Evolutionary conservation across 2,888 invertebrate species (phyloP), one percentile per base, ranked within the genome.

Genomic region (Syrphus vitripennis): DNA sequence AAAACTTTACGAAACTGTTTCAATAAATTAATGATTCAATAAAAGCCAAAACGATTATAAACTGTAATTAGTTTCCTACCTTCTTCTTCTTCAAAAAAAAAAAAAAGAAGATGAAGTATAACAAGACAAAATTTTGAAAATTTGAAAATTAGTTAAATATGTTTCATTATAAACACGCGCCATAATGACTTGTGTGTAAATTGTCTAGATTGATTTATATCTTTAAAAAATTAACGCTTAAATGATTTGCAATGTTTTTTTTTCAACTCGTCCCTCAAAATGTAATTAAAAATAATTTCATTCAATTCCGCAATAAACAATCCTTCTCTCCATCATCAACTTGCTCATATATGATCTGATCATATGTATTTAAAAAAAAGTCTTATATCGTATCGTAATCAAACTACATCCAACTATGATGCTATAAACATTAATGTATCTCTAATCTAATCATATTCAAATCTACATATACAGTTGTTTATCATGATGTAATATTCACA

Each of bases 401-500:
- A 53, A 55, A 50, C 40, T 34, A 29, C 42, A 55, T 31, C 31
- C 50, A 80, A 50, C 50, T 53, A 34, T 10, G n/a, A 34, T 34
- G 24, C 48, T 29, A 59, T 45, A 42, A 65, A 61, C 63, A 53
- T 53, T 63, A 55, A 34, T 67, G 67, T 59, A 78, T 75, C 53
- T 16, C 16, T 19, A 57, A 69, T 78, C 67, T 67, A 55, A 78
- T 83, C 77, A 67, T 57, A 34, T 31, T 42, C 50, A 53, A 55
- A 70, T 78, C 67, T 42, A 61, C 59, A 21, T 31, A 72, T 24
- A 0, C 10, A 45, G 19, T 9, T 34, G 34, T 50, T 5, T 37
- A 65, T 48, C 19, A n/a, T 79, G 45, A 83, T 42, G 63, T 57
- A 83, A 83, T 74, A 72, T 50, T 19, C 50, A 53, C 29, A 78